Evolutionary conservation across 1,140 invertebrate species (phyloP).

Genomic region (Lepidurus packardi): DNA sequence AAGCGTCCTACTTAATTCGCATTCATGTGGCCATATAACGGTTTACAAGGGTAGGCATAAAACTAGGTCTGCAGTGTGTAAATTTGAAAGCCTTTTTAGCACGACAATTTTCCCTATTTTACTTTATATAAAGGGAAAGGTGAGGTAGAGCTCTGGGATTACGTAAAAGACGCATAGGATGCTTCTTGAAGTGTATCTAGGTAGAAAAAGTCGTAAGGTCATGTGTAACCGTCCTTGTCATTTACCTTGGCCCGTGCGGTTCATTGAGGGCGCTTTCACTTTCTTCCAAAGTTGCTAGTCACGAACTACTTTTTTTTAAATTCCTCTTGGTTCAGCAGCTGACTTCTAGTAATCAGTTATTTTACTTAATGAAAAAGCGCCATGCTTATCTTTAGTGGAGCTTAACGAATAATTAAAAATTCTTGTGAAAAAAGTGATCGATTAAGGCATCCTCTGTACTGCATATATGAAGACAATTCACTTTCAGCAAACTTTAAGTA

Average conservation of each 20-base stretch:
- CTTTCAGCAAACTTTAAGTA: too few relatives aligned
- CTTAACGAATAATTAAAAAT: too few relatives aligned
- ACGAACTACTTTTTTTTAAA: background rate
- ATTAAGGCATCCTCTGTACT: too few relatives aligned
- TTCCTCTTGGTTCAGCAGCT: background rate
- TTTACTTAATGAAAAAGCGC: too few relatives aligned
- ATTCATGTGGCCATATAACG: background rate
- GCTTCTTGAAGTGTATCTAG: background rate
- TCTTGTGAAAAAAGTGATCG: too few relatives aligned
- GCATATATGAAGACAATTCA: too few relatives aligned
- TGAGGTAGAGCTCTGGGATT: background rate
- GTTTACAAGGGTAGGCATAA: background rate
- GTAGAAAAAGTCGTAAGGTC: constrained; percentile 13
- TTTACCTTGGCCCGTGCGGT: constrained; percentile 13
- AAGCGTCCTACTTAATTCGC: background rate
- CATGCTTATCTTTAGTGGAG: too few relatives aligned
- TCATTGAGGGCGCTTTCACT: constrained; percentile 21
- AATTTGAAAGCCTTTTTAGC: background rate
- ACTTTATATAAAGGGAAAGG: background rate
- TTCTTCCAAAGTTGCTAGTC: background rate
- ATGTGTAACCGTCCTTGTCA: constrained; percentile 23
- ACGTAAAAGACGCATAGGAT: background rate
- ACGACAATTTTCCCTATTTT: too few relatives aligned
- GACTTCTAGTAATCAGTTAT: background rate
- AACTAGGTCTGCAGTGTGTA: background rate